Percentiles rank a stretch among this genome's conserved stretches.
These are phyloP conservation scores for Poeciliopsis turrubarensis DNA, from an alignment of 2,113 vertebrate genomes.

Conservation along the genomic window DNA sequence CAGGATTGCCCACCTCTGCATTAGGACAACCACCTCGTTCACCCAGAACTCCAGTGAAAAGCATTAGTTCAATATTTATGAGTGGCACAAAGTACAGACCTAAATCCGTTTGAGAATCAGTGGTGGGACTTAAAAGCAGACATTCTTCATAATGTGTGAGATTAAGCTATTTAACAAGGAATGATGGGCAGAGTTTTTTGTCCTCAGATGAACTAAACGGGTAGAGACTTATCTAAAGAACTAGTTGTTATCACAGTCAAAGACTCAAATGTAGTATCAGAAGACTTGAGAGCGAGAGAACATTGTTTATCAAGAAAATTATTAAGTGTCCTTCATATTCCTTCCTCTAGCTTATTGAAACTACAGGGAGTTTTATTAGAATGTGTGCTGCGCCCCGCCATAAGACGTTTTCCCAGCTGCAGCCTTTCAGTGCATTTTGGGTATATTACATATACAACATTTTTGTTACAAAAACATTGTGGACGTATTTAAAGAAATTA, in stretches of 20 bases:
- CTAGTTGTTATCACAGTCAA: not conserved
- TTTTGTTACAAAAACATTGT: not conserved
- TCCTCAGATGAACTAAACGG: not conserved
- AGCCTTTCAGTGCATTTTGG: not conserved
- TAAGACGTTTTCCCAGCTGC: not conserved
- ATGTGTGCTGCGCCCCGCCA: not conserved
- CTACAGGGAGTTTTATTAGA: not conserved
- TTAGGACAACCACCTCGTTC: not conserved
- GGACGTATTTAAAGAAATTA: not conserved
- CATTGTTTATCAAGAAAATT: not conserved
- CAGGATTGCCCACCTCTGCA: too few species aligned
- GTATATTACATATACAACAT: not conserved
- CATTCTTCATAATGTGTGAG: not conserved
- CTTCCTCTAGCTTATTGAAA: not conserved
- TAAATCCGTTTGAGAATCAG: not conserved
- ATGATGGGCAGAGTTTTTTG: too few species aligned
- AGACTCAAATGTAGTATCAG: not conserved
- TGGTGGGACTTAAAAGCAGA: not conserved
- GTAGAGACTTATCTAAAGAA: not conserved
- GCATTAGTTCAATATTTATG: not conserved
- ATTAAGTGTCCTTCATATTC: not conserved
- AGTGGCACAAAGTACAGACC: too few species aligned
- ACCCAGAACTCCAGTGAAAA: not conserved
- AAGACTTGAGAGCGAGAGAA: not conserved
- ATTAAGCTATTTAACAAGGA: too few species aligned